A percentile compares a stretch with the other conserved stretches of the same genome.
Evolutionary conservation across 2,888 invertebrate genomes (phyloP).

Genomic region (Xestia c-nigrum): DNA sequence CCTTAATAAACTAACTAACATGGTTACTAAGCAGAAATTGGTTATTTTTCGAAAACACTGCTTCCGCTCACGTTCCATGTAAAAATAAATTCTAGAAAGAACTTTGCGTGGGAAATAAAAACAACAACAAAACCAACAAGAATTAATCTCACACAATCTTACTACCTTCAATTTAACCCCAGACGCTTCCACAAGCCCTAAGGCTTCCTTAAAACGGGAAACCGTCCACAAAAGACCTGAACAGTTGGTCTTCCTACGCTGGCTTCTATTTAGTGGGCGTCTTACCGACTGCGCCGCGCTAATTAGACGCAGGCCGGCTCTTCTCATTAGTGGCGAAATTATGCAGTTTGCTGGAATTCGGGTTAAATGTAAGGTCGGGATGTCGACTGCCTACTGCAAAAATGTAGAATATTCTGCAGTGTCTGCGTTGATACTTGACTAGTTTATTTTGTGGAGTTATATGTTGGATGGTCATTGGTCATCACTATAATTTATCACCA

Average conservation of each 20-base stretch:
- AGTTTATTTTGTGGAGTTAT: background rate
- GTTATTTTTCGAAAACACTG: background rate
- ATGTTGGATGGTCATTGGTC: background rate
- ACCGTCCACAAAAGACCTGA: conserved; percentile 39
- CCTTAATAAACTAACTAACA: background rate
- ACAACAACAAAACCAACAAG: background rate
- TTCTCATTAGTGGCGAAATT: conserved; percentile 90
- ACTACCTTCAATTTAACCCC: conserved; percentile 15
- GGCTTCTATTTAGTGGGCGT: conserved; percentile 85
- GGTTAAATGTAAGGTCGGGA: conserved; percentile 87
- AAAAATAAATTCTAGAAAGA: background rate
- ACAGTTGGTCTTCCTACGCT: conserved; percentile 64
- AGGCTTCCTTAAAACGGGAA: conserved; percentile 38
- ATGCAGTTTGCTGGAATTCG: conserved; percentile 88
- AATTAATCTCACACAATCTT: conserved; percentile 1
- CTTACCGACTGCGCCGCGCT: conserved; percentile 86
- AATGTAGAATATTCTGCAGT: conserved; percentile 74
- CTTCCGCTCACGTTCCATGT: background rate
- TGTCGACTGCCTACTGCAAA: conserved; percentile 75
- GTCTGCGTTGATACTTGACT: conserved; percentile 63
- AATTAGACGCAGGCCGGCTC: conserved; percentile 88
- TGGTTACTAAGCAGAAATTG: background rate
- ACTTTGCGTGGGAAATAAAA: background rate
- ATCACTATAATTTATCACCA: no score
- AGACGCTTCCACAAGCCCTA: conserved; percentile 17